Base-by-base conservation (phyloP, 2,113 vertebrate genomes). In the Rynchops niger region DNA sequence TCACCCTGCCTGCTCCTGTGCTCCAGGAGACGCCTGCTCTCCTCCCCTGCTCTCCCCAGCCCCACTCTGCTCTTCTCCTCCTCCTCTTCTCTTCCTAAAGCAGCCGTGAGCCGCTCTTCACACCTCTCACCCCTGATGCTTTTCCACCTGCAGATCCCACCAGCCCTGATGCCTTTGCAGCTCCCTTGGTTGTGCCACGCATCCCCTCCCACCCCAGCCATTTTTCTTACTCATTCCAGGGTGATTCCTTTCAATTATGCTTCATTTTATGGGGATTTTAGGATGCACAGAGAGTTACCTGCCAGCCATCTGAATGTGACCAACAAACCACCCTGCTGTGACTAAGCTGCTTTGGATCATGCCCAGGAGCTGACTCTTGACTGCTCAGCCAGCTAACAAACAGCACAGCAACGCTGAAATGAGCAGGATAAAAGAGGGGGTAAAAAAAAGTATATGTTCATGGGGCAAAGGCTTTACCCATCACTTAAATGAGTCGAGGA, bases 311-410 rank as follows among this genome's bases (percentile, higher is more conserved):
- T 1, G 23, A 85, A 86, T 82, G 66, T 80, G 76, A 86, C 96
- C 88, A 92, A 36, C 58, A 90, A 80, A 83, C 62, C 82, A 76
- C 86, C 47, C 73, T 93, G 43, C 76, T 92, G 66, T 95, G 95
- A 96, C 83, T 95, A 86, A 92, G 91, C 93, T 90, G 62, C 79
- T 90, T 88, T 95, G 94, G 94, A 86, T 94, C 23, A 3, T 82
- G 69, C 76, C 86, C 93, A 93, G 94, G 63, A 94, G 91, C 95
- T 96, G 92, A 94, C 84, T 82, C 21, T 55, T 53, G 61, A 56
- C 82, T 94, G 49, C 95, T 87, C 61, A 88, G 56, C 43, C 5
- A 3, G 67, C 58, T 88, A 74, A 69, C 53, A 65, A 83, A 77
- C 58, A 90, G 76, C 74, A 69, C 34, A 83, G 67, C 49, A 88